Evolutionary conservation across 1,140 invertebrate genomes (phyloP).

Genomic region (Teleogryllus occipitalis): DNA sequence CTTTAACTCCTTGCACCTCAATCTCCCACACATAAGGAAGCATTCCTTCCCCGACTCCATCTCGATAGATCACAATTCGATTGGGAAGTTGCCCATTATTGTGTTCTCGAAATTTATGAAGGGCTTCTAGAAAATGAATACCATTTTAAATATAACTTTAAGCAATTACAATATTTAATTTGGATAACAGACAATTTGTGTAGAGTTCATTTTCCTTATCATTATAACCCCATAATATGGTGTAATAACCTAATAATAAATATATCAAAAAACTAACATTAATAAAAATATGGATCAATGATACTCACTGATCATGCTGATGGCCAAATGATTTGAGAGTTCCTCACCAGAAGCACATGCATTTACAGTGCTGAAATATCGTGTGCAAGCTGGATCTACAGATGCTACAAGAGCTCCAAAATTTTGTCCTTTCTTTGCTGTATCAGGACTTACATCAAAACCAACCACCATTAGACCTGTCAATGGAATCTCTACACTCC

Average conservation of each 20-base stretch:
- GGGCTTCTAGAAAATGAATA: not conserved
- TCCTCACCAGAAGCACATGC: slow-evolving; percentile 65
- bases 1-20: slow-evolving; percentile 50
- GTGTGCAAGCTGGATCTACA: slow-evolving; percentile 50
- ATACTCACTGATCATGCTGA: slow-evolving; percentile 44
- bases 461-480: slow-evolving; percentile 71
- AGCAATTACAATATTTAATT: no score
- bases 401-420: slow-evolving; percentile 72
- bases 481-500: slow-evolving; percentile 63
- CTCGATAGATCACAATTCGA: slow-evolving; percentile 61
- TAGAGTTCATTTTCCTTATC: no score
- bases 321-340: slow-evolving; percentile 51
- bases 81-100: slow-evolving; percentile 40
- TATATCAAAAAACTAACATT: not conserved
- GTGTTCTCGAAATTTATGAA: slow-evolving; percentile 9
- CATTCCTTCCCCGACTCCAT: slow-evolving; percentile 80
- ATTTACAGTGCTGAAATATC: slow-evolving; percentile 60
- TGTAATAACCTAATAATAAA: no score
- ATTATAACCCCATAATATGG: no score
- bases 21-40: slow-evolving; percentile 52
- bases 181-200: no score
- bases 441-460: slow-evolving; percentile 81
- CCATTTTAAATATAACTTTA: no score
- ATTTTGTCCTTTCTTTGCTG: slow-evolving; percentile 46
- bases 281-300: not conserved